Percentiles rank a stretch among this genome's conserved stretches.
Evolutionary conservation across 2,797 vertebrate genomes (phyloP).

Genomic region (Microctenopoma lineatum): DNA sequence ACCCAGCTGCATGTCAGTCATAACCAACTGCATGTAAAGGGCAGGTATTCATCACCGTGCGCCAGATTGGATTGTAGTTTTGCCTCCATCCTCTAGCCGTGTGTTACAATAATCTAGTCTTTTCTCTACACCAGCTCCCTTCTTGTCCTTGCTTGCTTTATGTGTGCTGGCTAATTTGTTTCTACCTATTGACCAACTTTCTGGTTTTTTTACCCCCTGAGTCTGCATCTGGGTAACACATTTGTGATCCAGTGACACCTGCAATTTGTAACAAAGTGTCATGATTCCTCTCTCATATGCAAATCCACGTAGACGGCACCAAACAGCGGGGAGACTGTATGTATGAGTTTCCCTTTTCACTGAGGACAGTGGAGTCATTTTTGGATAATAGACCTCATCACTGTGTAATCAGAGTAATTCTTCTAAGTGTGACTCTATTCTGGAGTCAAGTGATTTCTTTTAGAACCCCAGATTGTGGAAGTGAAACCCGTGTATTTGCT

Average conservation of each 20-base stretch:
- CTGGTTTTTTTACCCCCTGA: not conserved
- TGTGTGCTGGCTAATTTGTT: conserved; percentile 16
- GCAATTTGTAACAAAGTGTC: conserved; percentile 17
- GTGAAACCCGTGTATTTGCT: not conserved
- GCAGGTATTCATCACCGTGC: not conserved
- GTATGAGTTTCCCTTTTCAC: conserved; percentile 5
- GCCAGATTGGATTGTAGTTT: not conserved
- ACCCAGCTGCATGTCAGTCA: not conserved
- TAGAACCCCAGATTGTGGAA: not conserved
- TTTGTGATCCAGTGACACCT: conserved; percentile 15
- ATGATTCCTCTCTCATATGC: conserved; percentile 25
- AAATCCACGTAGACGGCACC: conserved; percentile 21
- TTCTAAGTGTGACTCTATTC: not conserved
- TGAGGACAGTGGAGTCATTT: not conserved
- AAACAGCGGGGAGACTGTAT: conserved; percentile 11
- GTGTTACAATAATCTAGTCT: too few relatives aligned
- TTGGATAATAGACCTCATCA: conserved; percentile 12
- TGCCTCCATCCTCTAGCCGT: not conserved
- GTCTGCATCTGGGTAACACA: not conserved
- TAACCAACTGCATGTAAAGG: not conserved
- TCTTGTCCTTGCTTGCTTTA: not conserved
- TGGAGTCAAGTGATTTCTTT: not conserved
- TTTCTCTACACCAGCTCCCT: too few relatives aligned
- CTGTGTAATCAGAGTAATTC: conserved; percentile 22
- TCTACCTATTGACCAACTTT: conserved; percentile 49